Evolutionary conservation across 2,888 invertebrate species (phyloP).

Genomic region (Torymus tubicola): DNA sequence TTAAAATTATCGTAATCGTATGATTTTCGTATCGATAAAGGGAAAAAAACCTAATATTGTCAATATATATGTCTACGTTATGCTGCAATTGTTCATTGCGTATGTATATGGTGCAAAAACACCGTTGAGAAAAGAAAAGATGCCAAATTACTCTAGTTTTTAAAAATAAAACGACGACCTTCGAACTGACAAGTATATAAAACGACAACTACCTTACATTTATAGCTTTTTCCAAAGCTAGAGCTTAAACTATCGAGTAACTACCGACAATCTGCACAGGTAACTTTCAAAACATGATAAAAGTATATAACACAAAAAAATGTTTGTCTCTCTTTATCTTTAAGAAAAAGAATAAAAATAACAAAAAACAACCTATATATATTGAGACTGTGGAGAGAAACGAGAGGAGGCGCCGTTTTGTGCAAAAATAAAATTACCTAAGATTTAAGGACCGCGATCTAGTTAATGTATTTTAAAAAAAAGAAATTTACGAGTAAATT

Average conservation of each 20-base stretch:
- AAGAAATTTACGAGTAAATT: constrained; percentile 50
- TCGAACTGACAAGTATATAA: not conserved
- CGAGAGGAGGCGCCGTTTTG: constrained; percentile 48
- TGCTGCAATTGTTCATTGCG: not conserved
- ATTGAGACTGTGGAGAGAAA: constrained; percentile 52
- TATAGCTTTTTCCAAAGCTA: constrained; percentile 20
- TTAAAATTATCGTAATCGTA: no score
- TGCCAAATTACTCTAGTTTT: not conserved
- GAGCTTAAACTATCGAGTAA: constrained; percentile 32
- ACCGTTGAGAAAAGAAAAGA: not conserved
- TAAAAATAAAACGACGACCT: no score
- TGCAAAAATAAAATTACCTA: constrained; percentile 57
- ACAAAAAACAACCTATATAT: constrained; percentile 38
- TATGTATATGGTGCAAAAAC: no score
- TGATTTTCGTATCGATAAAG: no score
- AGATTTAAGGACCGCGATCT: constrained; percentile 57
- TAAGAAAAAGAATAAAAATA: constrained; percentile 6
- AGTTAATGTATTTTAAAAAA: constrained; percentile 54
- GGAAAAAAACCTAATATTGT: no score
- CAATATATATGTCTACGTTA: not conserved
- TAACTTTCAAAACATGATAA: constrained; percentile 37
- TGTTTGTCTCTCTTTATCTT: constrained; percentile 39
- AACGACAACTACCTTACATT: constrained; percentile 25
- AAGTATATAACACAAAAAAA: constrained; percentile 8
- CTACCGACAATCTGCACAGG: constrained; percentile 48